Conservation (phyloP, 2,888 invertebrate genomes). For the Glyphotaelius pellucidus region DNA sequence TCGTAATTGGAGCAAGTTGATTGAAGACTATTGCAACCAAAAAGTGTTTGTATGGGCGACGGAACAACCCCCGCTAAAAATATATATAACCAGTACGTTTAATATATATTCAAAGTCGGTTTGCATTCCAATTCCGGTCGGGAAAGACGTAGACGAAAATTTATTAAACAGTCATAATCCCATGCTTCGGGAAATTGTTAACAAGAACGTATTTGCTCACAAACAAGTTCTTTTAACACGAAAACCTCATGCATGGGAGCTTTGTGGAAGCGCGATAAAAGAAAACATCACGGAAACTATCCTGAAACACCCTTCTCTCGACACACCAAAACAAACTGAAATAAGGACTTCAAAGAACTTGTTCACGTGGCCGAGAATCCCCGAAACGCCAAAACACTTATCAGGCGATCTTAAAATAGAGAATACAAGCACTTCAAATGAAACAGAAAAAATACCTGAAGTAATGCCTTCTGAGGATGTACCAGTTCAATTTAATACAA, state of each 20-base stretch:
- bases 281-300: background rate
- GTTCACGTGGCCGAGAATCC: constrained; percentile 9
- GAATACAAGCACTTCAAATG: background rate
- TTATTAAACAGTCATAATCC: constrained; percentile 35
- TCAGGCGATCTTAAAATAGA: background rate
- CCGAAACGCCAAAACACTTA: background rate
- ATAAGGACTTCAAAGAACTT: background rate
- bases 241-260: constrained; percentile 73
- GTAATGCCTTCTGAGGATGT: background rate
- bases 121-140: constrained; percentile 37
- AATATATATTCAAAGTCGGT: constrained; percentile 21
- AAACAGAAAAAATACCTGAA: background rate
- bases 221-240: constrained; percentile 74
- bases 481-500: background rate
- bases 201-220: constrained; percentile 69
- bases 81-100: constrained; percentile 36
- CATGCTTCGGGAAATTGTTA: constrained; percentile 41
- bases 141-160: background rate
- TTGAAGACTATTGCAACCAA: constrained; percentile 66
- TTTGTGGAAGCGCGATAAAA: constrained; percentile 73
- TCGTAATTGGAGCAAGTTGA: constrained; percentile 68
- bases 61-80: constrained; percentile 64
- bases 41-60: constrained; percentile 68
- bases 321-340: background rate
- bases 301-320: background rate